phyloP scores from a whole-genome alignment of 2,113 vertebrate genomes.

The Semicossyphus pulcher region DNA sequence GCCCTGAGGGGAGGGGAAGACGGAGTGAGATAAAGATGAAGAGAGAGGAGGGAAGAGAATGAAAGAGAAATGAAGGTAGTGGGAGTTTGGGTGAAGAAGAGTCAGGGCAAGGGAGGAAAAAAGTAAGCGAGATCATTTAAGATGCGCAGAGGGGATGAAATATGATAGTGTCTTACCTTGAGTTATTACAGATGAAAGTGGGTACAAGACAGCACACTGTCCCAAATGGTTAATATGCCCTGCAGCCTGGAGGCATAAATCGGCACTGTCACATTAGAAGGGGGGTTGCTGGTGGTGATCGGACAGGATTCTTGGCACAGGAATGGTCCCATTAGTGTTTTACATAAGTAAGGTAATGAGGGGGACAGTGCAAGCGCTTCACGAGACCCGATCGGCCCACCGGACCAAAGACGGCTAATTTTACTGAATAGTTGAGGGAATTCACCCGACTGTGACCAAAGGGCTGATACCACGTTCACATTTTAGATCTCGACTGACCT shows the following conservation, averaged over 20 bases:
- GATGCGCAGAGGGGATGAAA: conserved; percentile 74
- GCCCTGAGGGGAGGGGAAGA: conserved; percentile 39
- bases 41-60: conserved; percentile 32
- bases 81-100: conserved; percentile 37
- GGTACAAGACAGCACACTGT: conserved; percentile 67
- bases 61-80: conserved; percentile 27
- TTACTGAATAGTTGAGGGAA: conserved; percentile 23
- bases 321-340: conserved; percentile 62
- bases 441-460: conserved; percentile 3
- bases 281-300: conserved; percentile 18
- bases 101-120: conserved; percentile 24
- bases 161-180: conserved; percentile 70
- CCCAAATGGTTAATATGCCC: conserved; percentile 66
- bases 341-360: conserved; percentile 61
- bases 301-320: conserved; percentile 39
- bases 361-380: not conserved
- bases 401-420: conserved; percentile 44
- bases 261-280: conserved; percentile 58
- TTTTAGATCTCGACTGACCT: conserved; percentile 32
- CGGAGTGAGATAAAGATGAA: conserved; percentile 45
- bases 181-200: conserved; percentile 78
- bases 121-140: conserved; percentile 63
- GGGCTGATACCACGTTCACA: not conserved
- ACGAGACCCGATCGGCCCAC: conserved; percentile 1
- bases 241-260: conserved; percentile 60